Percentiles rank a stretch among this genome's conserved stretches.
Evolutionary conservation across 2,797 vertebrate species (phyloP).

Genomic region (Tapera naevia): DNA sequence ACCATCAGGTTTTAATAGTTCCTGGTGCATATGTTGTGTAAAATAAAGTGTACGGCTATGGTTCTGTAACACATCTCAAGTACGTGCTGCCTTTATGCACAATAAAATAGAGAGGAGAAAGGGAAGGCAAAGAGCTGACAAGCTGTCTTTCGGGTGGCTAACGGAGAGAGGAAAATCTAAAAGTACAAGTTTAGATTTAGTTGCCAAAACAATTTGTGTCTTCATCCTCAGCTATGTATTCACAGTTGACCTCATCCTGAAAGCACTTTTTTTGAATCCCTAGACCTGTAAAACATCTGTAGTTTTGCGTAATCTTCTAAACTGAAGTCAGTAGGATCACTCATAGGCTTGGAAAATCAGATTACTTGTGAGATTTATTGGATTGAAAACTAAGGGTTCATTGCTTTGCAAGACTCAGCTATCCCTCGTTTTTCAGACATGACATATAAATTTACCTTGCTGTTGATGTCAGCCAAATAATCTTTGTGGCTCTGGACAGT

Average conservation of each 20-base stretch:
- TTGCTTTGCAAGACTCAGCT: background rate
- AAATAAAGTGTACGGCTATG: background rate
- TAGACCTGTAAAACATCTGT: background rate
- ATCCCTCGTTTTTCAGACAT: background rate
- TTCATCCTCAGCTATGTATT: background rate
- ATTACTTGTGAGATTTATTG: background rate
- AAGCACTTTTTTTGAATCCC: background rate
- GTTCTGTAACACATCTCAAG: background rate
- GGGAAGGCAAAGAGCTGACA: background rate
- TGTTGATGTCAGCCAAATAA: background rate
- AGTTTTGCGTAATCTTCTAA: background rate
- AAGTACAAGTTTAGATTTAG: background rate
- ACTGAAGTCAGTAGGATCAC: background rate
- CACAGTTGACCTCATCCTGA: background rate
- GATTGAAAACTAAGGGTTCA: background rate
- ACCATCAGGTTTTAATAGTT: constrained; percentile 10
- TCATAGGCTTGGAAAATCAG: background rate
- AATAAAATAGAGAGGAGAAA: background rate
- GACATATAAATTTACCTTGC: background rate
- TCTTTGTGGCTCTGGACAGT: background rate
- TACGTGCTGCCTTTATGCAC: background rate
- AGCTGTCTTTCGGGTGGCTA: background rate
- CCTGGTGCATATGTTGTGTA: background rate
- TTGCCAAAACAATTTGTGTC: background rate
- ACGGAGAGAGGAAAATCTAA: background rate